Base-by-base conservation (phyloP, 2,113 vertebrate genomes). In the Toxotes chatareus region DNA sequence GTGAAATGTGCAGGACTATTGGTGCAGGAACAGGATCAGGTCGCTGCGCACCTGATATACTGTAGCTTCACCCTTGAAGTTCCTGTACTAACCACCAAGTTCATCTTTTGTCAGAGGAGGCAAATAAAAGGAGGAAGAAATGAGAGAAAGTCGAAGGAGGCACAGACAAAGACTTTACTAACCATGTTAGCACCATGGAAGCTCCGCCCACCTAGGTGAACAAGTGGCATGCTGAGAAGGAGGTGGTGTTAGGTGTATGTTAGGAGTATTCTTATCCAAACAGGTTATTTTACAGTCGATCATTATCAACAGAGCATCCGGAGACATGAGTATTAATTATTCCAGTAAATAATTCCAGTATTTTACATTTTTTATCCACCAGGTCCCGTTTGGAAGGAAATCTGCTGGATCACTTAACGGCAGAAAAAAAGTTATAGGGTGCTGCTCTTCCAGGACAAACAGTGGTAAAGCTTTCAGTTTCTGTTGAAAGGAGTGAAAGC, bases 221-320 rank as follows among this genome's bases (percentile, higher is more conserved):
- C 55, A 14, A 69, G 17, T 62, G 55, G 85, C 88, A 86, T 84
- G 83, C 83, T 86, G 93, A 82, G 86, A 67, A 80, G 34, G 17
- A n/a, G 23, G 59, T 60, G 51, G 56, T 10, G 76, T 31, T 17
- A 76, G 68, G 46, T 42, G 38, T 42, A 64, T 9, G 46, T 75
- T 63, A 80, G 38, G 55, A 62, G 67, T 44, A 65, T 74, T 72
- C 60, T 79, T 57, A 78, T 73, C 64, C 53, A 77, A 82, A 70
- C 4, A 0, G 59, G 40, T 64, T 72, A 42, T 59, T 73, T 74
- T 73, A 85, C 73, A 83, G 80, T 59, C 12, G n/a, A 76, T 76
- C 44, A 11, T 75, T 56, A 14, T 84, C 72, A 6, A 60, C 16
- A 49, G 79, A 77, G 64, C 53, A 23, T 61, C 56, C 38, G n/a